Evolutionary conservation across 35 echinoderm and acorn worm genomes (phyloP).

Genomic region (Ophioderma brevispina): DNA sequence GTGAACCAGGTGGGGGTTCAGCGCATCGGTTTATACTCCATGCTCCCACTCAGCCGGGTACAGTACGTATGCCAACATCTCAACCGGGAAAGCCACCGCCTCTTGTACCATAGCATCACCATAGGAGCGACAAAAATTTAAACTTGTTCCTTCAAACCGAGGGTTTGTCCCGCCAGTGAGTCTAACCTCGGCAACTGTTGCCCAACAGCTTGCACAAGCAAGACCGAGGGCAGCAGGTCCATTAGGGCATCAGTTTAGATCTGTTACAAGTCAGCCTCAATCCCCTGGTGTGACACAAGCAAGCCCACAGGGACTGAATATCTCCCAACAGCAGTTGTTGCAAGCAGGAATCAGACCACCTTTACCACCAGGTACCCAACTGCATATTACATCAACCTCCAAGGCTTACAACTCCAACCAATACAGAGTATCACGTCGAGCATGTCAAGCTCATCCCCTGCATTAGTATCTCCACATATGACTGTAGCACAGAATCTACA

Average conservation of each 20-base stretch:
- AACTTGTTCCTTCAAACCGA: not conserved
- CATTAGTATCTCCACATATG: conserved; percentile 16
- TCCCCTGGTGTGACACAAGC: not conserved
- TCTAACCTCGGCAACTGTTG: not conserved
- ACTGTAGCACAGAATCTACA: conserved; percentile 42
- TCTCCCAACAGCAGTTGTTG: not conserved
- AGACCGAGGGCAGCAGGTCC: not conserved
- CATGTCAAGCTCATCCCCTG: not conserved
- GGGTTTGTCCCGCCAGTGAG: not conserved
- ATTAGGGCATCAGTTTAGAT: not conserved
- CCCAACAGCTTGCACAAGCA: not conserved
- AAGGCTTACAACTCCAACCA: conserved; percentile 13
- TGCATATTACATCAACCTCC: conserved; percentile 20
- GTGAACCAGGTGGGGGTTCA: not conserved
- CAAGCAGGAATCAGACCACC: conserved; percentile 10
- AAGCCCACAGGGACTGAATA: not conserved
- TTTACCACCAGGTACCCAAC: not conserved
- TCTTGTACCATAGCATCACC: not conserved
- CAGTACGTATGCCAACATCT: not conserved
- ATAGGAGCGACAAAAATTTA: not conserved
- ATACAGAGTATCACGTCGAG: conserved; percentile 34
- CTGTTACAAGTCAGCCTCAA: not conserved
- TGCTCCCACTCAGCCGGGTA: not conserved
- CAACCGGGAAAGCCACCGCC: not conserved
- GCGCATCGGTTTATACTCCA: not conserved